phyloP scores from a whole-genome alignment of 2,113 vertebrate species.

The Siphamia tubifer region DNA sequence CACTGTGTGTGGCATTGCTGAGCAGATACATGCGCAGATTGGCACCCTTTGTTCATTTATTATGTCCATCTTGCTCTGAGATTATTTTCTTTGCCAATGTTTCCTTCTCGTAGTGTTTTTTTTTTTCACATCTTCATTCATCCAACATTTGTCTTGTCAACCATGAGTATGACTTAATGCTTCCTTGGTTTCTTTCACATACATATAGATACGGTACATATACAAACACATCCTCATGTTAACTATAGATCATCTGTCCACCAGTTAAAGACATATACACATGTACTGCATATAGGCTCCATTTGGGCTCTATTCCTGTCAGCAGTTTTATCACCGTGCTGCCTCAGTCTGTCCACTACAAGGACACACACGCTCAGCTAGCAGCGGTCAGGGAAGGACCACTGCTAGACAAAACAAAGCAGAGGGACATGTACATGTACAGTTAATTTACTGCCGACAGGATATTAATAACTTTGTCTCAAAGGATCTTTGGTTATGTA shows the following conservation, averaged over 20 bases:
- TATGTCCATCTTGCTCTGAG: slow-evolving; percentile 9
- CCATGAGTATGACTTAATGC: neutral
- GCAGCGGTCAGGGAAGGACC: slow-evolving; percentile 31
- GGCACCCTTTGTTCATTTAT: slow-evolving; percentile 18
- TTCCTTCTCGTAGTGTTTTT: slow-evolving; percentile 42
- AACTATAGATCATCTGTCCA: slow-evolving; percentile 23
- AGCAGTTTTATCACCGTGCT: slow-evolving; percentile 51
- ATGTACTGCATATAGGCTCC: slow-evolving; percentile 17
- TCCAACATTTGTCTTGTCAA: slow-evolving; percentile 7
- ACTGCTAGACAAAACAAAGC: slow-evolving; percentile 70
- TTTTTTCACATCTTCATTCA: slow-evolving; percentile 25
- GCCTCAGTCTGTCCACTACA: slow-evolving; percentile 29
- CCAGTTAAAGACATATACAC: slow-evolving; percentile 40
- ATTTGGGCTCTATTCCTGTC: slow-evolving; percentile 38
- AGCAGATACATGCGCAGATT: slow-evolving; percentile 3
- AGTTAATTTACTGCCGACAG: slow-evolving; percentile 71
- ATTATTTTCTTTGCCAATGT: slow-evolving; percentile 43
- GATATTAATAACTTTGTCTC: slow-evolving; percentile 70
- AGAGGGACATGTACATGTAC: slow-evolving; percentile 42
- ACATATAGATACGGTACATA: slow-evolving; percentile 26
- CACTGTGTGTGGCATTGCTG: slow-evolving; percentile 68
- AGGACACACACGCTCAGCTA: slow-evolving; percentile 5
- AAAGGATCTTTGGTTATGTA: slow-evolving; percentile 54
- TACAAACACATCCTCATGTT: slow-evolving; percentile 18
- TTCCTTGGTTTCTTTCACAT: slow-evolving; percentile 41